Conservation (phyloP, 1,140 invertebrate genomes). For the Dermatophagoides farinae region DNA sequence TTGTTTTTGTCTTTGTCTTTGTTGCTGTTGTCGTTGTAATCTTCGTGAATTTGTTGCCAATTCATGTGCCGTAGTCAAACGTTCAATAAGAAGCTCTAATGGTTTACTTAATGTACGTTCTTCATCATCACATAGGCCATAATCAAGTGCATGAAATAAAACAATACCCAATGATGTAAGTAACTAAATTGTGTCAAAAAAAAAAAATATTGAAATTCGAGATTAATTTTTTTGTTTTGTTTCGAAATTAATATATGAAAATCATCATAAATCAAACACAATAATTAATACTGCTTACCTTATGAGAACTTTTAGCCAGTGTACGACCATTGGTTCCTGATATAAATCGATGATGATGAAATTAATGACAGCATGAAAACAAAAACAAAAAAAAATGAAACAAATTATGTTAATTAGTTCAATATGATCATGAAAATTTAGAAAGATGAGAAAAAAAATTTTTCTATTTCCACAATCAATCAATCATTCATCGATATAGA, state of each 20-base stretch:
- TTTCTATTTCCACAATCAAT: no score
- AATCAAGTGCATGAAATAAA: conserved; percentile 70
- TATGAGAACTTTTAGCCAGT: not conserved
- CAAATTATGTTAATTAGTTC: not conserved
- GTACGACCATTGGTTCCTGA: not conserved
- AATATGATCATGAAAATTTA: no score
- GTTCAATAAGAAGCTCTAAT: conserved; percentile 53
- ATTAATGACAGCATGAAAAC: not conserved
- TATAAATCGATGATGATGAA: not conserved
- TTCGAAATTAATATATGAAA: no score
- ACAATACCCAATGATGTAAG: conserved; percentile 54
- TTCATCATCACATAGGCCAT: conserved; percentile 54
- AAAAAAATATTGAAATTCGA: not conserved
- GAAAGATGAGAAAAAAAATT: no score
- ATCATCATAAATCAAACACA: not conserved
- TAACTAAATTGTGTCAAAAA: conserved; percentile 31
- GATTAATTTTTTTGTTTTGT: no score
- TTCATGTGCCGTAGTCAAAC: conserved; percentile 9
- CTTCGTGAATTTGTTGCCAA: not conserved
- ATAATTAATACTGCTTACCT: not conserved
- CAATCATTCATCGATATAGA: no score
- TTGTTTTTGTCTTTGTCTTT: not conserved
- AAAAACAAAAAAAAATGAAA: not conserved
- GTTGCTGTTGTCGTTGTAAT: not conserved
- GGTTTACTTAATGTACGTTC: conserved; percentile 61